A percentile compares a stretch with the other conserved stretches of the same genome.
These are phyloP conservation scores for Drosophila pectinifera DNA, from an alignment of 1,140 invertebrate species.

Conservation along the genomic window DNA sequence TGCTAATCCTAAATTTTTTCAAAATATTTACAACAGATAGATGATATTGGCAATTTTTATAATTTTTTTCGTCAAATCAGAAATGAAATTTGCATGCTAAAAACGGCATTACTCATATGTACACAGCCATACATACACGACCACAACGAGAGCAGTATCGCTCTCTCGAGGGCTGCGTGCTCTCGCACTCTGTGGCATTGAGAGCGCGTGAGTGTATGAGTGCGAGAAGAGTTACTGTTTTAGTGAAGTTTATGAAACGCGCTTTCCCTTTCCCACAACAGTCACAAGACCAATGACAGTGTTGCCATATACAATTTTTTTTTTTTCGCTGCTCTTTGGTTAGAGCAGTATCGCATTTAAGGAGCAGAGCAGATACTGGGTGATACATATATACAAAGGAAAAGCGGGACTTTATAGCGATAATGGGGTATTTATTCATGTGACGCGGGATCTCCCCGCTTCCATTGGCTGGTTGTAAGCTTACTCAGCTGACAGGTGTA, in stretches of 20 bases:
- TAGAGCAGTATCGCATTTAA: slow-evolving; percentile 11
- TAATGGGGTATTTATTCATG: neutral
- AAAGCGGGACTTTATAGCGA: neutral
- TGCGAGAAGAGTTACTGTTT: slow-evolving; percentile 60
- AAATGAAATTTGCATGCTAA: slow-evolving; percentile 68
- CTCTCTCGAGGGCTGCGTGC: slow-evolving; percentile 43
- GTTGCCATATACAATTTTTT: slow-evolving; percentile 67
- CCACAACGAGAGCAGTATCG: slow-evolving; percentile 11
- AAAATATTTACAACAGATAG: slow-evolving; percentile 23
- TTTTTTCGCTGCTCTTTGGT: slow-evolving; percentile 19
- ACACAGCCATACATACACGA: slow-evolving; percentile 33
- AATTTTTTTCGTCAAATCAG: slow-evolving; percentile 45
- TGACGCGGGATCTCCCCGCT: neutral
- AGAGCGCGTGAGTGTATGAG: slow-evolving; percentile 16
- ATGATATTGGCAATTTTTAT: slow-evolving; percentile 41
- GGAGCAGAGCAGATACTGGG: slow-evolving; percentile 6
- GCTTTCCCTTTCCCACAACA: slow-evolving; percentile 70
- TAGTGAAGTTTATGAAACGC: slow-evolving; percentile 67
- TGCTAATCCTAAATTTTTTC: slow-evolving; percentile 15
- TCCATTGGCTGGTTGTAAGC: slow-evolving; percentile 16
- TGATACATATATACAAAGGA: slow-evolving; percentile 1
- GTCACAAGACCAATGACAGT: slow-evolving; percentile 70
- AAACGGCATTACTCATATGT: slow-evolving; percentile 69
- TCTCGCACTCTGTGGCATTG: slow-evolving; percentile 50
- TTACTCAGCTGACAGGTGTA: slow-evolving; percentile 47